Base-by-base conservation (phyloP, 2,888 invertebrate species). In the Nephrotoma appendiculata region DNA sequence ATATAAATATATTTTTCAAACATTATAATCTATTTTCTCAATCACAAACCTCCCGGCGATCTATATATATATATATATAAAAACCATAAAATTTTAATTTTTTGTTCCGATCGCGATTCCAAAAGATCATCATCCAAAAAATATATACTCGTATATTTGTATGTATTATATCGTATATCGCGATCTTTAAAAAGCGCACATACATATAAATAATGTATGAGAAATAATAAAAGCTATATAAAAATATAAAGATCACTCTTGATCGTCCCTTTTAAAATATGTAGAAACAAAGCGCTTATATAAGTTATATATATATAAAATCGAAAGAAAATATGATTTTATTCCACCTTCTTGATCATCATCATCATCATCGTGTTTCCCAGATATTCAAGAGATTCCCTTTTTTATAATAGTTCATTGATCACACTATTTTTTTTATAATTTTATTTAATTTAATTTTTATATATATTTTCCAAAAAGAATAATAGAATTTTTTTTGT, bases 321-420 rank as follows among this genome's bases (percentile, higher is more conserved):
- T 2, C 52, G 15, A 15, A 57, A 9, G 31, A 71, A 71, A 71
- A 71, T 71, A 71, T 71, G 71, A 31, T 31, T 71, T 71, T 71
- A 71, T 71, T 71, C 71, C 71, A 31, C 71, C 71, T 71, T 31
- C 71, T 71, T 31, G 71, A 71, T 71, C 71, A 71, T 71, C 71
- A 71, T 71, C 71, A 71, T 71, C 31, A 71, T 71, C 71, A 31
- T 71, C 71, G 71, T 71, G 71, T 71, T 71, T 71, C 71, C 71
- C 71, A 71, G 71, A 71, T 71, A 71, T 71, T 71, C 71, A 71
- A 71, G 71, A 71, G 71, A 71, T 71, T 71, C 71, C 71, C 71
- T 71, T 71, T 71, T 85, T 43, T 85, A 85, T 85, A 85, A 85
- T 85, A 85, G 43, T 85, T 85, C 84, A 71, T 71, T 71, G 71